Percentiles rank a stretch among this genome's conserved stretches.
phyloP scores from a whole-genome alignment of 2,797 vertebrate genomes.

The Gymnopithys bicolor region DNA sequence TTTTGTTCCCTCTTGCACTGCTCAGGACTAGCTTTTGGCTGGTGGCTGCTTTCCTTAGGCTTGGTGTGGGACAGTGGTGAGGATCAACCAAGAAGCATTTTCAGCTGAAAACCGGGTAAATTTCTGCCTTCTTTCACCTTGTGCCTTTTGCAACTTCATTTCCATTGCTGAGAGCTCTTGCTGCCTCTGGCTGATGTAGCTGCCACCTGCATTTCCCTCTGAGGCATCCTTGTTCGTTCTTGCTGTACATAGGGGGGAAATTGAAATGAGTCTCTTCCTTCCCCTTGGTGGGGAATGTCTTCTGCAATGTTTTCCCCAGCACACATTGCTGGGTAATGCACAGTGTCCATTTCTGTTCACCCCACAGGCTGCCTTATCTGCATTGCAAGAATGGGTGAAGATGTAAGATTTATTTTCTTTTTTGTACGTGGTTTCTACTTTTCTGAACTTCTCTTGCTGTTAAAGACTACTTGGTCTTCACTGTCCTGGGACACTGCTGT shows the following conservation, averaged over 20 bases:
- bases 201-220: background rate
- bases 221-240: background rate
- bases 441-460: background rate
- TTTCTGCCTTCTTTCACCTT: background rate
- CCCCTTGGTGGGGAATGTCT: background rate
- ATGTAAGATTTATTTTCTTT: background rate
- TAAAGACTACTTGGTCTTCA: background rate
- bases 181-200: background rate
- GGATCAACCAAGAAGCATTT: background rate
- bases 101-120: background rate
- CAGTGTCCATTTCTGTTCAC: fast-evolving
- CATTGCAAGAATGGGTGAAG: background rate
- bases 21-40: background rate
- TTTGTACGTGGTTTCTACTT: fast-evolving
- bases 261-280: background rate
- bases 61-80: background rate
- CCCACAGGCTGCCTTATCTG: background rate
- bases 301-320: background rate
- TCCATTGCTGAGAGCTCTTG: background rate
- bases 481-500: background rate
- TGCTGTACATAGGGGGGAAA: background rate
- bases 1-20: background rate
- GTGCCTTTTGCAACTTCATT: background rate
- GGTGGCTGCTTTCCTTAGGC: background rate
- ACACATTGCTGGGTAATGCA: background rate